These are phyloP conservation scores for Himalopsyche phryganea DNA, from an alignment of 1,140 invertebrate genomes.

Conservation along the genomic window DNA sequence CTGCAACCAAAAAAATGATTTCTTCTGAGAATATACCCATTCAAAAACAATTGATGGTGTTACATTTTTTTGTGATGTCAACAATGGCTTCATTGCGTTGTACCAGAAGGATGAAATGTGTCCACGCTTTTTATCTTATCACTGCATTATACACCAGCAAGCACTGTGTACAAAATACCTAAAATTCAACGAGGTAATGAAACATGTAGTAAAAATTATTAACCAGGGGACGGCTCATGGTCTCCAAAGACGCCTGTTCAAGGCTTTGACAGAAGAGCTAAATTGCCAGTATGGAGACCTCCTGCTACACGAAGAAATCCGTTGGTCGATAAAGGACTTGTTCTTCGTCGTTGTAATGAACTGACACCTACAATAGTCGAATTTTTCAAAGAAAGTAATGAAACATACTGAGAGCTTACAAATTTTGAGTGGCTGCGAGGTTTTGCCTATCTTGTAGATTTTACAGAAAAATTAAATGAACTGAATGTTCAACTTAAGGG, in stretches of 20 bases:
- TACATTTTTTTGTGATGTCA: conserved; percentile 2
- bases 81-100: conserved; percentile 6
- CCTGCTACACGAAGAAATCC: too few relatives aligned
- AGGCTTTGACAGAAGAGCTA: conserved; percentile 1
- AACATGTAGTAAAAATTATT: not conserved
- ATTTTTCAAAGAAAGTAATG: not conserved
- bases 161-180: conserved; percentile 2
- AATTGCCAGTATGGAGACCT: conserved; percentile 4
- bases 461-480: too few relatives aligned
- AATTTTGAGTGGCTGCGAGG: too few relatives aligned
- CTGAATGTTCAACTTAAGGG: too few relatives aligned
- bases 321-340: too few relatives aligned
- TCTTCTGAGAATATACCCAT: too few relatives aligned
- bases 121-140: conserved; percentile 3
- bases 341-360: too few relatives aligned
- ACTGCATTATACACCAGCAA: conserved; percentile 5
- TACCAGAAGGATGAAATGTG: conserved; percentile 1
- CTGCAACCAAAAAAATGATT: too few relatives aligned
- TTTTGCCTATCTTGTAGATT: too few relatives aligned
- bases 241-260: conserved; percentile 4
- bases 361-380: not conserved
- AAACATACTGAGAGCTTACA: too few relatives aligned
- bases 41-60: conserved; percentile 1
- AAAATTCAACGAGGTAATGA: not conserved
- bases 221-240: conserved; percentile 3